These are phyloP conservation scores for Lithosia quadra DNA, from an alignment of 2,888 invertebrate species.

Conservation along the genomic window DNA sequence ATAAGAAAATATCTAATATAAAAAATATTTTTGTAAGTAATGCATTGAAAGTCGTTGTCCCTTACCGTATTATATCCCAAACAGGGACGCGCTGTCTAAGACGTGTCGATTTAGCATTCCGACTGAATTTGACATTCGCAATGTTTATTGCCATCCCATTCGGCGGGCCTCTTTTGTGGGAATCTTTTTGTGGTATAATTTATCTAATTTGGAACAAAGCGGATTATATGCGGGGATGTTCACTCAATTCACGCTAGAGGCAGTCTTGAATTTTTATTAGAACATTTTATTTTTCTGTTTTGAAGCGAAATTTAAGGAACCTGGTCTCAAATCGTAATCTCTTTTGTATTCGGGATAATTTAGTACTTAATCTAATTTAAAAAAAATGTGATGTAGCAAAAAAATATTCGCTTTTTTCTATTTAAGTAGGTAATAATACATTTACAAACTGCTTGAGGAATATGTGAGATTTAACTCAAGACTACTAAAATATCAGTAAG, in stretches of 20 bases:
- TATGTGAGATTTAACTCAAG: background rate
- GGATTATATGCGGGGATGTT: constrained; percentile 67
- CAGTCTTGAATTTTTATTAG: constrained; percentile 48
- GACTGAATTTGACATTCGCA: constrained; percentile 78
- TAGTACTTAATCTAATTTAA: constrained; percentile 18
- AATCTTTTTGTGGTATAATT: constrained; percentile 80
- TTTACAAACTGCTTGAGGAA: background rate
- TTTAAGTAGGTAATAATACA: background rate
- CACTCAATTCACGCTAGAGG: constrained; percentile 55
- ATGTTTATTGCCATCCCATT: constrained; percentile 77
- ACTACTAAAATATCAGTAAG: background rate
- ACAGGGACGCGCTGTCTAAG: constrained; percentile 58
- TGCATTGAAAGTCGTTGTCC: constrained; percentile 36
- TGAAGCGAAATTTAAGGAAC: constrained; percentile 30
- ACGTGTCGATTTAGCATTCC: constrained; percentile 75
- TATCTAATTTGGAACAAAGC: constrained; percentile 82
- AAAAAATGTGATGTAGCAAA: background rate
- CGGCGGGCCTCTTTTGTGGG: constrained; percentile 70
- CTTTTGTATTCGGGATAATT: constrained; percentile 31
- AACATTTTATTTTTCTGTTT: constrained; percentile 38
- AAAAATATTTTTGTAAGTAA: constrained; percentile 21
- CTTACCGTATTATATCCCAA: constrained; percentile 42
- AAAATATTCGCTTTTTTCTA: background rate
- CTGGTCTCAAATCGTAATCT: constrained; percentile 10
- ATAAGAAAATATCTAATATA: background rate